Percentiles rank a stretch among this genome's conserved stretches.
These are phyloP conservation scores for Labeo rohita DNA, from an alignment of 2,113 vertebrate species.

Conservation along the genomic window DNA sequence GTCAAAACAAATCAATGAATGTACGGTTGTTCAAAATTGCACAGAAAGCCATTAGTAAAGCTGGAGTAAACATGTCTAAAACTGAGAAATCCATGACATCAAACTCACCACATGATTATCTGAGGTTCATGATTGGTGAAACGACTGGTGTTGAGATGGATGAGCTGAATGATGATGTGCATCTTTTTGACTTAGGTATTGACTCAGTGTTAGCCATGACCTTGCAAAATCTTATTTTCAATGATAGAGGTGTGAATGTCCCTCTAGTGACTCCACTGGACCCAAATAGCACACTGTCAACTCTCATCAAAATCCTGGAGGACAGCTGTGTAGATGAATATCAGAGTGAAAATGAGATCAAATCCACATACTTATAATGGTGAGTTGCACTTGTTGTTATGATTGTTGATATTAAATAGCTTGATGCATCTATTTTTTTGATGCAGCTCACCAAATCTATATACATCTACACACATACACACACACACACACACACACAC, in stretches of 20 bases:
- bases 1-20: slow-evolving; percentile 67
- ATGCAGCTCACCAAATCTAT: too few relatives aligned
- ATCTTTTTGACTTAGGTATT: slow-evolving; percentile 75
- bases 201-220: too few relatives aligned
- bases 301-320: slow-evolving; percentile 68
- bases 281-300: slow-evolving; percentile 75
- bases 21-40: slow-evolving; percentile 68
- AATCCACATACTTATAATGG: not conserved
- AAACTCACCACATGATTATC: slow-evolving; percentile 73
- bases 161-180: slow-evolving; percentile 73
- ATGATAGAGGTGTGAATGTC: too few relatives aligned
- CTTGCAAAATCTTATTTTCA: too few relatives aligned
- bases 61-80: slow-evolving; percentile 47
- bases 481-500: too few relatives aligned
- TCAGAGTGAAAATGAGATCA: too few relatives aligned
- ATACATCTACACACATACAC: too few relatives aligned
- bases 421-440: too few relatives aligned
- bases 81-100: slow-evolving; percentile 23
- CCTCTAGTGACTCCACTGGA: too few relatives aligned
- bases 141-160: slow-evolving; percentile 60
- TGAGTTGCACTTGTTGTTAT: not conserved
- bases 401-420: too few relatives aligned
- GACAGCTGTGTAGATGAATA: not conserved
- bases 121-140: slow-evolving; percentile 73
- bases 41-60: slow-evolving; percentile 65